phyloP scores from a whole-genome alignment of 1,140 invertebrate genomes.

The Mylabris phalerata region DNA sequence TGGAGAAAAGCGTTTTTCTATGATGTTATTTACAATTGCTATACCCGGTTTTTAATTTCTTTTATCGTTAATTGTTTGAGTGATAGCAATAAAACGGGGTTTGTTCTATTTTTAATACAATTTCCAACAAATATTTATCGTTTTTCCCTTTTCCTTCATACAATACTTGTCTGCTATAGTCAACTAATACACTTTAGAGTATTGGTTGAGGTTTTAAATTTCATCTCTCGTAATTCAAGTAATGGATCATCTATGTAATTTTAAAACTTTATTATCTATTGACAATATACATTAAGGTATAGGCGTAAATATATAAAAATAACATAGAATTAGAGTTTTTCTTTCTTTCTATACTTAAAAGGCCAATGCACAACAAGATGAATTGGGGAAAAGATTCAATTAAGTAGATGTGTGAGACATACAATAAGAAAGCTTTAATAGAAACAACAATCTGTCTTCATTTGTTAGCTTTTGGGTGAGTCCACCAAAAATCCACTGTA shows the following conservation, averaged over 20 bases:
- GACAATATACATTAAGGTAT: too few relatives aligned
- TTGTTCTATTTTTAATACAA: too few relatives aligned
- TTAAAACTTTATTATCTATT: too few relatives aligned
- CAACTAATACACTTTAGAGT: conserved; percentile 16
- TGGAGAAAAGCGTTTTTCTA: too few relatives aligned
- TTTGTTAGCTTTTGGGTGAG: conserved; percentile 18
- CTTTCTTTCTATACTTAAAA: neutral
- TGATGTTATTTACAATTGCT: too few relatives aligned
- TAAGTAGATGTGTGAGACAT: conserved; percentile 14
- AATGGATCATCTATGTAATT: conserved; percentile 1
- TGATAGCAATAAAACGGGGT: too few relatives aligned
- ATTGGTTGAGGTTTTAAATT: conserved; percentile 16
- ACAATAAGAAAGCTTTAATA: conserved; percentile 17
- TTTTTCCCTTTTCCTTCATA: too few relatives aligned
- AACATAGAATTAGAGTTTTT: too few relatives aligned
- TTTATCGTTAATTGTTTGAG: too few relatives aligned
- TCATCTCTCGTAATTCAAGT: conserved; percentile 11
- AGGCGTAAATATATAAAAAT: too few relatives aligned
- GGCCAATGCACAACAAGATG: conserved; percentile 18
- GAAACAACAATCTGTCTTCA: conserved; percentile 21
- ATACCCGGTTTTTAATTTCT: too few relatives aligned
- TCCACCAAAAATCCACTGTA: neutral
- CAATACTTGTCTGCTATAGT: neutral
- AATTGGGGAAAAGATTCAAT: conserved; percentile 21
- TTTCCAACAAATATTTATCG: too few relatives aligned